Conservation (phyloP, 2,797 vertebrate species). For the Neosilurus hyrtlii region DNA sequence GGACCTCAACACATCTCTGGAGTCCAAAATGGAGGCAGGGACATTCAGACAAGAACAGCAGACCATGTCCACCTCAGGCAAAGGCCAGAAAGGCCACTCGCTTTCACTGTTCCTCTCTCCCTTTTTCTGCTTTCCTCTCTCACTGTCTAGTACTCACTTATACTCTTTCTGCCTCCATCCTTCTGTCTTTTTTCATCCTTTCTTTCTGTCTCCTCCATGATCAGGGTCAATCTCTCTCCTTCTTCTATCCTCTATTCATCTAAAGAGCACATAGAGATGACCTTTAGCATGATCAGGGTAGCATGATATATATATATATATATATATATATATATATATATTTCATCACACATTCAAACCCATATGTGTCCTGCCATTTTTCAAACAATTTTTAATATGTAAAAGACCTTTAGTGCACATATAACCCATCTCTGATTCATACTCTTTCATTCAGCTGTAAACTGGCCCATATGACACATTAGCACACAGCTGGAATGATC, state of each 20-base stretch:
- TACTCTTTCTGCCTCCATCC: slow-evolving; percentile 30
- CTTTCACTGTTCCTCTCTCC: slow-evolving; percentile 43
- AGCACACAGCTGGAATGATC: slow-evolving; percentile 47
- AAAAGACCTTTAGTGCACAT: slow-evolving; percentile 31
- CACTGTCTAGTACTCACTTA: slow-evolving; percentile 31
- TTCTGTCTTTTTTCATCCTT: slow-evolving; percentile 26
- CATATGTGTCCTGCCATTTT: slow-evolving; percentile 32
- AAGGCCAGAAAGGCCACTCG: slow-evolving; percentile 63
- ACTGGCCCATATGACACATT: slow-evolving; percentile 47
- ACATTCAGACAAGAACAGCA: slow-evolving; percentile 65
- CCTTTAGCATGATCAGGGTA: slow-evolving; percentile 13
- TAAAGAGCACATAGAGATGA: slow-evolving; percentile 28
- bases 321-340: too few species aligned
- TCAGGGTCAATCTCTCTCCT: slow-evolving; percentile 9
- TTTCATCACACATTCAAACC: slow-evolving; percentile 31
- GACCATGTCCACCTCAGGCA: slow-evolving; percentile 71
- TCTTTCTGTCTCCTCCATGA: slow-evolving; percentile 24
- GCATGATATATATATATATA: too few species aligned
- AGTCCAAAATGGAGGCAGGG: slow-evolving; percentile 60
- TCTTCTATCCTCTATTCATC: slow-evolving; percentile 43
- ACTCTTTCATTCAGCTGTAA: slow-evolving; percentile 43
- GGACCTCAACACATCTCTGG: slow-evolving; percentile 63
- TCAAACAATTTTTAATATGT: slow-evolving; percentile 26
- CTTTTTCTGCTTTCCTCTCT: slow-evolving; percentile 45
- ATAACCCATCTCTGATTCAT: slow-evolving; percentile 42